phyloP scores from a whole-genome alignment of 2,888 invertebrate species.

The Zygothrica quintamaculata region DNA sequence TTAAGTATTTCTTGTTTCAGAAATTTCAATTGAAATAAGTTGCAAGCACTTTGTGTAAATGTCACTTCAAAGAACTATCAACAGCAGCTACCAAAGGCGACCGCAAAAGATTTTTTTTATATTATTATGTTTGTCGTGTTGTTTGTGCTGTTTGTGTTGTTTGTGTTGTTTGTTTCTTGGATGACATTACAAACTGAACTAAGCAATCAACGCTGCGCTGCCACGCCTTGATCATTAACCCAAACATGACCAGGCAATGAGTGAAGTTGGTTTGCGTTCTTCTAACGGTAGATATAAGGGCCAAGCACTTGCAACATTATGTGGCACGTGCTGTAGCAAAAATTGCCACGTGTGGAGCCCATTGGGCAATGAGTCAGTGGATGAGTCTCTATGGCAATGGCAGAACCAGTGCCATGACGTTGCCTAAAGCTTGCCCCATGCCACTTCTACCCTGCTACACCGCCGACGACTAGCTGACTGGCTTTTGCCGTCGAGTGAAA shows the following conservation, averaged over 20 bases:
- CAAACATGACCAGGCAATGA: slow-evolving; percentile 70
- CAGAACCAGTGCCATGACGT: slow-evolving; percentile 46
- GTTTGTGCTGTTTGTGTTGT: slow-evolving; percentile 15
- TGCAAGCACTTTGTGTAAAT: not conserved
- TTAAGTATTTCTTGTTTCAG: too few species aligned
- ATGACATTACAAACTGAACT: slow-evolving; percentile 57
- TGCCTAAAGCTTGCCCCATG: slow-evolving; percentile 30
- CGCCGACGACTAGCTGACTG: slow-evolving; percentile 33
- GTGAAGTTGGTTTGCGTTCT: slow-evolving; percentile 34
- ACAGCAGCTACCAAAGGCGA: slow-evolving; percentile 1
- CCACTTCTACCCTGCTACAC: slow-evolving; percentile 8
- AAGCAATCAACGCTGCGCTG: slow-evolving; percentile 69
- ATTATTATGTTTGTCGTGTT: slow-evolving; percentile 13
- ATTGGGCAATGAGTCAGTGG: slow-evolving; percentile 37
- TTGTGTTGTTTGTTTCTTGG: slow-evolving; percentile 22
- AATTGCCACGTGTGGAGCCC: slow-evolving; percentile 60
- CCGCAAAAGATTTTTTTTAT: not conserved
- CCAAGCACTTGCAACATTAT: slow-evolving; percentile 57
- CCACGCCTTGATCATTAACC: slow-evolving; percentile 79
- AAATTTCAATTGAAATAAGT: not conserved
- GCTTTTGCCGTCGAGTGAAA: slow-evolving; percentile 74
- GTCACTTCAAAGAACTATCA: not conserved
- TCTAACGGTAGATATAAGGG: slow-evolving; percentile 69
- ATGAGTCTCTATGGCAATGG: slow-evolving; percentile 25
- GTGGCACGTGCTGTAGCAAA: slow-evolving; percentile 70